Conservation (phyloP, 2,113 vertebrate species). For the Sceloporus undulatus region DNA sequence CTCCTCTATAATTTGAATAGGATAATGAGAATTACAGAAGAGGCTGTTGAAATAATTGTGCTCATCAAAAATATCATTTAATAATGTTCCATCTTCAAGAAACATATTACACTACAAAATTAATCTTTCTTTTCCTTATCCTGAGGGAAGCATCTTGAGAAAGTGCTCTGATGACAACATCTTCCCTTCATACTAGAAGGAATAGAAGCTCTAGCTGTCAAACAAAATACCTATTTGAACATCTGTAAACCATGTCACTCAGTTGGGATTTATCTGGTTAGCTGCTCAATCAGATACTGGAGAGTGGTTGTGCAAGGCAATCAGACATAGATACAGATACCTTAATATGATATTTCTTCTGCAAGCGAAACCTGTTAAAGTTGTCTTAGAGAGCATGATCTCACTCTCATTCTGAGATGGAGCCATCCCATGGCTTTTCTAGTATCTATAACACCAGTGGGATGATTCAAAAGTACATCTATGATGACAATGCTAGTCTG, state of each 20-base stretch:
- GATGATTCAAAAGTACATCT: neutral
- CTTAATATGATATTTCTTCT: slow-evolving; percentile 24
- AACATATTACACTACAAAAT: slow-evolving; percentile 10
- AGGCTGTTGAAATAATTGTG: neutral
- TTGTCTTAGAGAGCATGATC: slow-evolving; percentile 6
- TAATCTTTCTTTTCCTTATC: neutral
- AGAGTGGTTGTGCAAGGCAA: slow-evolving; percentile 31
- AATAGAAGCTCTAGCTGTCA: slow-evolving; percentile 11
- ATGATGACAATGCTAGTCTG: neutral
- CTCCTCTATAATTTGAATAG: slow-evolving; percentile 1
- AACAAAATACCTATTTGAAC: slow-evolving; percentile 12
- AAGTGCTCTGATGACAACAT: slow-evolving; percentile 1
- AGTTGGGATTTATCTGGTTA: slow-evolving; percentile 17
- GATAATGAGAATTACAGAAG: neutral
- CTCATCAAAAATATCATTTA: slow-evolving; percentile 24
- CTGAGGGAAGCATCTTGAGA: neutral
- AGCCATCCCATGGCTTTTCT: slow-evolving; percentile 8
- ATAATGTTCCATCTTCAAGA: slow-evolving; percentile 7
- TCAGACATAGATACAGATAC: slow-evolving; percentile 30
- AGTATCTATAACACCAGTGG: neutral
- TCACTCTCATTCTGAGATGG: slow-evolving; percentile 38
- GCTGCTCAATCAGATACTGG: neutral
- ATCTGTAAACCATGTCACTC: slow-evolving; percentile 28
- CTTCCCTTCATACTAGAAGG: slow-evolving; percentile 4
- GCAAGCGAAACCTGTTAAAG: slow-evolving; percentile 3